Evolutionary conservation across 2,797 vertebrate genomes (phyloP).

Genomic region (Trichosurus vulpecula): DNA sequence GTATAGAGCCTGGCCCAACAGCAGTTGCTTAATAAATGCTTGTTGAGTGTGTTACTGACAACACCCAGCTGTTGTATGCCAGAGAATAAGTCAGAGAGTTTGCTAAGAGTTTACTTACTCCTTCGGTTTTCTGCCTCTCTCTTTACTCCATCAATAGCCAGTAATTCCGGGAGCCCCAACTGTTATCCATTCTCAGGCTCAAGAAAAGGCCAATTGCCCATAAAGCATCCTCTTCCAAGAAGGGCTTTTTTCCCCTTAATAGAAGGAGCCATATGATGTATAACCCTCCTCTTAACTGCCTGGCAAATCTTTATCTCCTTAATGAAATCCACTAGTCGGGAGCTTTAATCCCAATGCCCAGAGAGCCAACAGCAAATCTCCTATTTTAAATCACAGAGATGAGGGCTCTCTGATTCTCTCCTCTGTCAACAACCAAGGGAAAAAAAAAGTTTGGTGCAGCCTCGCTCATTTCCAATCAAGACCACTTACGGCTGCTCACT

Average conservation of each 20-base stretch:
- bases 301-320: neutral
- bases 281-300: slow-evolving; percentile 1
- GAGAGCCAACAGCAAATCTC: slow-evolving; percentile 1
- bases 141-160: neutral
- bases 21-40: neutral
- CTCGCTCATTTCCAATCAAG: neutral
- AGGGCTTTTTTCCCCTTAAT: neutral
- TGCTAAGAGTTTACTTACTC: neutral
- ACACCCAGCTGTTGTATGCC: neutral
- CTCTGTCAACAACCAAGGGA: neutral
- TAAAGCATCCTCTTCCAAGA: slow-evolving; percentile 7
- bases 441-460: neutral
- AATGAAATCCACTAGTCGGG: neutral
- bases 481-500: neutral
- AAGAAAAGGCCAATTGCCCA: neutral
- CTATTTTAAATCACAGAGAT: slow-evolving; percentile 9
- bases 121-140: neutral
- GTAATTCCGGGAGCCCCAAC: neutral
- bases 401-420: neutral
- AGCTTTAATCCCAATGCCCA: neutral
- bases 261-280: neutral
- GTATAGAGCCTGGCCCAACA: neutral
- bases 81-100: neutral
- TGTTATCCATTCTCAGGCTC: neutral
- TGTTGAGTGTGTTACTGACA: neutral